Evolutionary conservation across 2,113 vertebrate species (phyloP).

Genomic region (Parotia lawesii): DNA sequence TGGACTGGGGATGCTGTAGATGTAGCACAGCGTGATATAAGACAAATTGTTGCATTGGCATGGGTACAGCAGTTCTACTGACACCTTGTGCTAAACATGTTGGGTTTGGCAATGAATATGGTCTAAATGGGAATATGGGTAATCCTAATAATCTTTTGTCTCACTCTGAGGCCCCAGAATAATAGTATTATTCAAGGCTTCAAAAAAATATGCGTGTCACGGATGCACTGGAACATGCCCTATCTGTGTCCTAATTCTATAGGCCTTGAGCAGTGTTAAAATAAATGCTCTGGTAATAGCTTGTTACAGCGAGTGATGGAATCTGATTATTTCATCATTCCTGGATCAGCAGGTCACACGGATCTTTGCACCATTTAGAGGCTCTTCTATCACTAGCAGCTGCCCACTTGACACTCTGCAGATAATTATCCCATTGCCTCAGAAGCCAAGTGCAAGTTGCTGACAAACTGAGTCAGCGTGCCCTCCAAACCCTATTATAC

Average conservation of each 20-base stretch:
- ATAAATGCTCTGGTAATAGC: not conserved
- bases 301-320: not conserved
- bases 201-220: not conserved
- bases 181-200: not conserved
- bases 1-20: not conserved
- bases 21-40: accelerated
- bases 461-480: not conserved
- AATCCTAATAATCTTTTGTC: not conserved
- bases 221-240: not conserved
- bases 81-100: not conserved
- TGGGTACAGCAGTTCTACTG: not conserved
- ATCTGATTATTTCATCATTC: constrained; percentile 25
- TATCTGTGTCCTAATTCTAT: not conserved
- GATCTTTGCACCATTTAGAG: not conserved
- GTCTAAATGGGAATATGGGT: not conserved
- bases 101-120: not conserved
- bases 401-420: not conserved
- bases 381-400: not conserved
- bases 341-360: not conserved
- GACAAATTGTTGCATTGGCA: not conserved
- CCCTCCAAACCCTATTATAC: not conserved
- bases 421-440: not conserved
- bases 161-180: not conserved
- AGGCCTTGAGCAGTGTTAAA: constrained; percentile 10
- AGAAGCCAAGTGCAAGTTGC: not conserved